phyloP scores from a whole-genome alignment of 2,797 vertebrate genomes.

The Pangasius larnaudii region DNA sequence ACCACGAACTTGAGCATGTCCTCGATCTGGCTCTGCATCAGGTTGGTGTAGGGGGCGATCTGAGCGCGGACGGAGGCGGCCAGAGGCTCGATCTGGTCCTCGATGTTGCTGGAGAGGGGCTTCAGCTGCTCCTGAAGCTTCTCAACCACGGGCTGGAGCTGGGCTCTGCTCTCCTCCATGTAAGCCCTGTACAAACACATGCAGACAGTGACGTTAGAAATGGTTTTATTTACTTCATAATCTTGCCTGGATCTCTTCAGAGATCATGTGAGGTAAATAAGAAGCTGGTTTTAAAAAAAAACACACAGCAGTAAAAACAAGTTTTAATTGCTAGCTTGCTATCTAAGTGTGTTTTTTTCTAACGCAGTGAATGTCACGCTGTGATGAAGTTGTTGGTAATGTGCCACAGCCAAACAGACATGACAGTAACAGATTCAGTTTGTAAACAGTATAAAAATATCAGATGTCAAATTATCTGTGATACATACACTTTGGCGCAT shows the following conservation, averaged over 20 bases:
- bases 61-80: conserved; percentile 57
- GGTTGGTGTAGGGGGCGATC: conserved; percentile 46
- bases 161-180: conserved; percentile 63
- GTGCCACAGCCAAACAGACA: background rate
- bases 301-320: background rate
- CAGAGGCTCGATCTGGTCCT: conserved; percentile 63
- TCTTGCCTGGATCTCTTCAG: background rate
- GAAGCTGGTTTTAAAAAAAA: background rate
- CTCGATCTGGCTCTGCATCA: conserved; percentile 56
- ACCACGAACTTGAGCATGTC: conserved; percentile 64
- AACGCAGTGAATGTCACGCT: background rate
- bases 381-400: no score
- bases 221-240: background rate
- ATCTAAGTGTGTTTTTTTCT: background rate
- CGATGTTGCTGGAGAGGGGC: conserved; percentile 61
- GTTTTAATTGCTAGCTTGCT: background rate
- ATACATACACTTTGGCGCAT: background rate
- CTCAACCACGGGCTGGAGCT: conserved; percentile 69
- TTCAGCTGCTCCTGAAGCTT: conserved; percentile 67
- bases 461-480: background rate
- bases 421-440: background rate
- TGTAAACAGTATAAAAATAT: background rate
- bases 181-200: conserved; percentile 61
- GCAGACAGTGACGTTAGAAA: background rate
- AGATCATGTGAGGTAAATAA: background rate